Evolutionary conservation across 2,113 vertebrate species (phyloP), one percentile per base, ranked within the genome.

Genomic region (Pygoscelis antarcticus): DNA sequence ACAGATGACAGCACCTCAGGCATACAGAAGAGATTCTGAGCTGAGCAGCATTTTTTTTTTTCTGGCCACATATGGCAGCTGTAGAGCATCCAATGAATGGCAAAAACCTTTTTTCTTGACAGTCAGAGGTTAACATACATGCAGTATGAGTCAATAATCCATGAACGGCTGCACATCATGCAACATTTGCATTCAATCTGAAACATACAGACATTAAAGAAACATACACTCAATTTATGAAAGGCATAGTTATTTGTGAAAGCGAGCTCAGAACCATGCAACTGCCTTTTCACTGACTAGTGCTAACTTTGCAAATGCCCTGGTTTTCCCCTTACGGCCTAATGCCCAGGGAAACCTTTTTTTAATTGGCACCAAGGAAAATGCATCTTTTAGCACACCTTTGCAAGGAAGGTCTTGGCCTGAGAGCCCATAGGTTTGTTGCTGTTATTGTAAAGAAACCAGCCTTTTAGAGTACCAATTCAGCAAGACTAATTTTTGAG

Each of bases 1-100:
- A 46, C 80, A 93, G 77, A 76, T 95, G 94, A 97, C 93, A 93
- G 87, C 83, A 93, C 89, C 91, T 72, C 93, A 12, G 96, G 96
- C 95, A 76, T 9, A 77, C 32, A 88, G 88, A 91, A 79, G 42
- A 83, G 34, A 89, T 40, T 71, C 47, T 16, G 58, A 94, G 74
- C 44, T 7, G 54, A 89, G 69, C 52, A 87, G 57, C 23, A 23
- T 18, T 49, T 30, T 46, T 42, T 46, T 62, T 90, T 90, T 87
- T 66, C 22, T 89, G 89, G 83, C 70, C 91, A 76, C 81, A 89
- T 83, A 95, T 66, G 91, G 94, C 82, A 96, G 84, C 72, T 79
- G 69, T 6, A 57, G 42, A 84, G 52, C 34, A 71, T 87, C 74
- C 84, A 72, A 18, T 6, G 32, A 89, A 89, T 21, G 40, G 69